phyloP scores from a whole-genome alignment of 2,888 invertebrate species.

The Drosophila barbarae region DNA sequence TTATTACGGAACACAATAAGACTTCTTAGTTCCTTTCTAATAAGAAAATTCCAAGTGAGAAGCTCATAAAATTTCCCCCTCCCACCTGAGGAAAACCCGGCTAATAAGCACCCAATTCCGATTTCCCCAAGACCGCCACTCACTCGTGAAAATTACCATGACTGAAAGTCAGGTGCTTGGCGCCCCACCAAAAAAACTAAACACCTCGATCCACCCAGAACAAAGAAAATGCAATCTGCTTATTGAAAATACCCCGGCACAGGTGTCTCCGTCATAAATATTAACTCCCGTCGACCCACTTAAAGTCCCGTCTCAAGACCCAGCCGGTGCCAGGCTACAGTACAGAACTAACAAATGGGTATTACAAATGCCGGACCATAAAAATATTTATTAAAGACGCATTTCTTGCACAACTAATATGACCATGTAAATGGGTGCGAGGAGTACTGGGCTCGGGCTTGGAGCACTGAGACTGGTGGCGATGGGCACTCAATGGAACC shows the following conservation, averaged over 20 bases:
- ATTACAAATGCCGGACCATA: constrained; percentile 38
- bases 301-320: constrained; percentile 20
- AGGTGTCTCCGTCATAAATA: constrained; percentile 46
- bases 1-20: neutral
- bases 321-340: constrained; percentile 20
- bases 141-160: constrained; percentile 28
- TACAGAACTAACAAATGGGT: constrained; percentile 16
- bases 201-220: constrained; percentile 7
- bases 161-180: constrained; percentile 19
- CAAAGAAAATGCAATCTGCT: constrained; percentile 29
- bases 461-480: constrained; percentile 21
- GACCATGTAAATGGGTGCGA: constrained; percentile 29
- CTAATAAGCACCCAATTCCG: neutral
- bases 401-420: constrained; percentile 58
- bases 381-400: constrained; percentile 61
- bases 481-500: constrained; percentile 44
- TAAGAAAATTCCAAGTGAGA: neutral
- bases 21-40: neutral
- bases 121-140: constrained; percentile 6
- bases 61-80: neutral
- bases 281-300: constrained; percentile 42
- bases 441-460: constrained; percentile 1
- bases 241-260: constrained; percentile 28
- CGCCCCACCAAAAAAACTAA: constrained; percentile 3
- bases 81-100: neutral